phyloP scores from a whole-genome alignment of 2,797 vertebrate genomes.

The Peromyscus melanophrys region DNA sequence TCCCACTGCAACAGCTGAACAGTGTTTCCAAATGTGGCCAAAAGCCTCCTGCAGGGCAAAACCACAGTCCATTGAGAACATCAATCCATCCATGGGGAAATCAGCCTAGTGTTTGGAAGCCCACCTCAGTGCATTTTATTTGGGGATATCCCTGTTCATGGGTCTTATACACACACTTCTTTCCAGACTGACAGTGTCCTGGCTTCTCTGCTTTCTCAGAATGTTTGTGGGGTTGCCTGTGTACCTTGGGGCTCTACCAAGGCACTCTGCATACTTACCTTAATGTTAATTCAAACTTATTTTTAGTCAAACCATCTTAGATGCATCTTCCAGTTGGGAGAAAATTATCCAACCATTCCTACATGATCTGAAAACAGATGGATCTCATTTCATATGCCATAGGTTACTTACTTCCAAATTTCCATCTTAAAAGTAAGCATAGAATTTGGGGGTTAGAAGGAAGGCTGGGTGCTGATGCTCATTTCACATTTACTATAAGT shows the following conservation, averaged over 20 bases:
- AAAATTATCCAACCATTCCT: constrained; percentile 11
- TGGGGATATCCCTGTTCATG: background rate
- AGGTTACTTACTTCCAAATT: constrained; percentile 9
- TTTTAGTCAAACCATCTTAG: background rate
- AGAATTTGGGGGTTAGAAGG: constrained; percentile 34
- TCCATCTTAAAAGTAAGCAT: constrained; percentile 52
- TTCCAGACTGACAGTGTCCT: background rate
- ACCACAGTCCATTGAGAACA: background rate
- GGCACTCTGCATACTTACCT: background rate
- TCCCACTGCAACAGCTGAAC: background rate
- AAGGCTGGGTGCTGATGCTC: background rate
- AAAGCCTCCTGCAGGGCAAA: background rate
- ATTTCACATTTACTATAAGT: background rate
- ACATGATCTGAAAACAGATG: background rate
- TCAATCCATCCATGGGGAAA: background rate
- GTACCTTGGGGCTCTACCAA: background rate
- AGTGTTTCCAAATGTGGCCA: background rate
- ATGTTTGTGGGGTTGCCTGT: background rate
- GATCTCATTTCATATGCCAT: background rate
- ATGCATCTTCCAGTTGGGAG: background rate
- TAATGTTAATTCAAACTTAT: background rate
- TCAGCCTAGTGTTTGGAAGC: background rate
- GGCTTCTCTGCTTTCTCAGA: background rate
- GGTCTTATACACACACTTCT: background rate
- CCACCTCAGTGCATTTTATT: background rate